Percentiles rank a stretch among this genome's conserved stretches.
phyloP scores from a whole-genome alignment of 2,888 invertebrate species.

The Baronia brevicornis region DNA sequence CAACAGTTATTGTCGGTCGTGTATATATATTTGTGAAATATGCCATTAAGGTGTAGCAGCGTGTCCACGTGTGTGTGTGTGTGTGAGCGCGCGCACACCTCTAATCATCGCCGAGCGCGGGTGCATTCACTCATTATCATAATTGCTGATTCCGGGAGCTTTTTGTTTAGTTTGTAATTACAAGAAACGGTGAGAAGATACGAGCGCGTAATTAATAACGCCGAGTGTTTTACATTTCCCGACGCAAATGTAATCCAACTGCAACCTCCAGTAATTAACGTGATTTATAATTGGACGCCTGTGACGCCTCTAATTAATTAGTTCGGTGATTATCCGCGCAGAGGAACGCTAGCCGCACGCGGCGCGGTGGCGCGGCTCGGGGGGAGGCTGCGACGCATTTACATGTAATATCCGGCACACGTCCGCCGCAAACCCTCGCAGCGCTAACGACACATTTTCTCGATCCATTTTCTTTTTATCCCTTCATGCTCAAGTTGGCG shows the following conservation, averaged over 20 bases:
- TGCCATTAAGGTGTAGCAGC: too few relatives aligned
- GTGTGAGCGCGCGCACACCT: too few relatives aligned
- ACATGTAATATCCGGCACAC: conserved; percentile 42
- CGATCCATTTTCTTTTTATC: background rate
- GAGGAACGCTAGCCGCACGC: background rate
- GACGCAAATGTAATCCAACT: too few relatives aligned
- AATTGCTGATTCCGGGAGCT: too few relatives aligned
- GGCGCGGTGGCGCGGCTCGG: background rate
- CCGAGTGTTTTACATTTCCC: conserved; percentile 1
- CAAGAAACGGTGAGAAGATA: too few relatives aligned
- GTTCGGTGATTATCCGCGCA: background rate
- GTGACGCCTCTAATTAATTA: conserved; percentile 8
- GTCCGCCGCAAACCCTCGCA: conserved; percentile 14
- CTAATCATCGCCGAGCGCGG: too few relatives aligned
- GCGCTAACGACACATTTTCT: background rate
- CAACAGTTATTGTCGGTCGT: too few relatives aligned
- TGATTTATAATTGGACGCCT: conserved; percentile 6
- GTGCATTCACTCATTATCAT: too few relatives aligned
- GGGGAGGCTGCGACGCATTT: conserved; percentile 23
- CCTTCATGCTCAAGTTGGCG: background rate
- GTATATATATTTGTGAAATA: too few relatives aligned
- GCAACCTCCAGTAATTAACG: conserved; percentile 10
- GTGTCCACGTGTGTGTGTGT: too few relatives aligned
- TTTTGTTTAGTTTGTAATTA: too few relatives aligned
- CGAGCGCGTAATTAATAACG: conserved; percentile 1